Evolutionary conservation across 1,140 invertebrate genomes (phyloP).

Genomic region (Bemisia tabaci): DNA sequence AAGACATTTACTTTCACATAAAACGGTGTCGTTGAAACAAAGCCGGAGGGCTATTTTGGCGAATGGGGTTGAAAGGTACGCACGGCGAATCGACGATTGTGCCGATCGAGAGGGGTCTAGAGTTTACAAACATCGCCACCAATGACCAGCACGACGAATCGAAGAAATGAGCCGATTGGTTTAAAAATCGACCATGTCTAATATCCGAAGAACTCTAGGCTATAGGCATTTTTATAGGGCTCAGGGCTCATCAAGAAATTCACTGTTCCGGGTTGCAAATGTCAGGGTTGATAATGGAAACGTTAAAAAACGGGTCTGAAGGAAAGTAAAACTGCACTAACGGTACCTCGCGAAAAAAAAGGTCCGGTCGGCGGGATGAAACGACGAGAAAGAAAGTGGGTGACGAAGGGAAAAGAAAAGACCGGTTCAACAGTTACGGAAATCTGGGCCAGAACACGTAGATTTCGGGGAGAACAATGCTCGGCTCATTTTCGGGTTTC

Average conservation of each 20-base stretch:
- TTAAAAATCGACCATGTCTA: too few relatives aligned
- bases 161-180: too few relatives aligned
- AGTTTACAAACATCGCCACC: too few relatives aligned
- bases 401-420: not conserved
- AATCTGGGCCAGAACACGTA: not conserved
- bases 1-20: not conserved
- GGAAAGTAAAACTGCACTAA: not conserved
- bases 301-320: too few relatives aligned
- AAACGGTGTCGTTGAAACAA: not conserved
- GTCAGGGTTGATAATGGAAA: too few relatives aligned
- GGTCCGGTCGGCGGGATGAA: not conserved
- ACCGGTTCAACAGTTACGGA: not conserved
- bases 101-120: too few relatives aligned
- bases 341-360: not conserved
- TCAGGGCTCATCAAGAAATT: too few relatives aligned
- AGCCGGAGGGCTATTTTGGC: not conserved
- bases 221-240: too few relatives aligned
- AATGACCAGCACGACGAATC: too few relatives aligned
- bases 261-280: too few relatives aligned
- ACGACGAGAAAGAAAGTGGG: not conserved
- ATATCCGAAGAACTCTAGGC: too few relatives aligned
- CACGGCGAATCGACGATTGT: not conserved
- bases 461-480: not conserved
- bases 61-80: not conserved
- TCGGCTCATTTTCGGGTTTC: too few relatives aligned